phyloP scores from a whole-genome alignment of 2,113 vertebrate genomes.

The Neolamprologus sp. region DNA sequence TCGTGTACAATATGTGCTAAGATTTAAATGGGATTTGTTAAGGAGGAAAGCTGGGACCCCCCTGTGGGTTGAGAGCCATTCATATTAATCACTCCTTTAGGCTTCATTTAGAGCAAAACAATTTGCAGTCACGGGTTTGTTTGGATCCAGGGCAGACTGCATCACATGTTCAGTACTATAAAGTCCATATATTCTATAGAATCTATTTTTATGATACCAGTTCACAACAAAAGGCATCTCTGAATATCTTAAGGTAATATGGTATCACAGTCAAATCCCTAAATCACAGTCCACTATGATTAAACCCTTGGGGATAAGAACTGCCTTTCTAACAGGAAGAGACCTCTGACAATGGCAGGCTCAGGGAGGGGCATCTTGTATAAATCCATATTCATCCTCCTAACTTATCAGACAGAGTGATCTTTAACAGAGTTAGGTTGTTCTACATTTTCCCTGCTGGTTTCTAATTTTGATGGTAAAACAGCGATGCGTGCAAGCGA shows the following conservation, averaged over 20 bases:
- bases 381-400: no score
- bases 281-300: neutral
- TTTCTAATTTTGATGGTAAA: neutral
- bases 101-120: neutral
- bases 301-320: neutral
- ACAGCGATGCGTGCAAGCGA: neutral
- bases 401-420: neutral
- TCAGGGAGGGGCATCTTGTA: neutral
- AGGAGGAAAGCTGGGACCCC: neutral
- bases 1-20: neutral
- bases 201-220: neutral
- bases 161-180: neutral
- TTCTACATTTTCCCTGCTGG: neutral
- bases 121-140: neutral
- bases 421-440: neutral
- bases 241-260: neutral
- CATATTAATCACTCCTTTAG: neutral
- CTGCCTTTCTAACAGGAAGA: neutral
- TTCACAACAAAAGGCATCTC: neutral
- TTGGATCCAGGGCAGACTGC: neutral
- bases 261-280: neutral
- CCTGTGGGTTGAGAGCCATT: neutral
- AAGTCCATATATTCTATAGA: neutral
- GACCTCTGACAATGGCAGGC: neutral
- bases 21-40: conserved; percentile 3